These are phyloP conservation scores for Proterorhinus semilunaris DNA, from an alignment of 2,113 vertebrate genomes.

Conservation along the genomic window DNA sequence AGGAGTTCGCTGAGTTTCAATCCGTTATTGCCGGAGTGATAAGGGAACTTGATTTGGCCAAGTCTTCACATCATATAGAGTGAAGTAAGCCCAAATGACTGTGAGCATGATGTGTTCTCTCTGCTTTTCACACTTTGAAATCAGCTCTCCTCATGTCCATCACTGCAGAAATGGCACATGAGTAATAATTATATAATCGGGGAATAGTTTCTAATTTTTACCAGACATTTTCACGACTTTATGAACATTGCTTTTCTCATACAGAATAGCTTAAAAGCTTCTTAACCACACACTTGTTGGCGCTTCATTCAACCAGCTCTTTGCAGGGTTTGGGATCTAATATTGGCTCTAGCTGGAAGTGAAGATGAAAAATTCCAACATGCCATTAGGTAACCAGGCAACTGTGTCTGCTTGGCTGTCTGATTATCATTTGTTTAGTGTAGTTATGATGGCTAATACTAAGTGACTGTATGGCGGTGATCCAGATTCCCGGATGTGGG, in stretches of 20 bases:
- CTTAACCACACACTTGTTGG: conserved; percentile 44
- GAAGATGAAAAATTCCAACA: conserved; percentile 66
- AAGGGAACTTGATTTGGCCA: neutral
- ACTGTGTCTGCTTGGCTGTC: conserved; percentile 58
- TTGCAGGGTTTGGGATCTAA: conserved; percentile 58
- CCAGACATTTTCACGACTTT: conserved; percentile 19
- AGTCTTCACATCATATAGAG: neutral
- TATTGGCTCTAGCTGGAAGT: conserved; percentile 61
- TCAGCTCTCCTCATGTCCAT: conserved; percentile 43
- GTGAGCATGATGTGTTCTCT: conserved; percentile 38
- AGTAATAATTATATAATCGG: conserved; percentile 49
- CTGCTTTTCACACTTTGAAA: conserved; percentile 56
- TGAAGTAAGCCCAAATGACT: conserved; percentile 11
- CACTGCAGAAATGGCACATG: conserved; percentile 42
- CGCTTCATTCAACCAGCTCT: conserved; percentile 49
- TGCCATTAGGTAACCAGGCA: conserved; percentile 71
- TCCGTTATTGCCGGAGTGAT: neutral
- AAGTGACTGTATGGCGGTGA: conserved; percentile 63
- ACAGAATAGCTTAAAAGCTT: conserved; percentile 20
- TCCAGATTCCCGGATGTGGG: conserved; percentile 58
- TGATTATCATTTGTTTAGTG: conserved; percentile 64
- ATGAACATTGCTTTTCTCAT: conserved; percentile 13
- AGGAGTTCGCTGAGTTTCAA: neutral
- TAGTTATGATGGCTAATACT: conserved; percentile 66
- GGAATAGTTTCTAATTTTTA: conserved; percentile 12